phyloP scores from a whole-genome alignment of 2,888 invertebrate species.

The Hyppa rectilinea region DNA sequence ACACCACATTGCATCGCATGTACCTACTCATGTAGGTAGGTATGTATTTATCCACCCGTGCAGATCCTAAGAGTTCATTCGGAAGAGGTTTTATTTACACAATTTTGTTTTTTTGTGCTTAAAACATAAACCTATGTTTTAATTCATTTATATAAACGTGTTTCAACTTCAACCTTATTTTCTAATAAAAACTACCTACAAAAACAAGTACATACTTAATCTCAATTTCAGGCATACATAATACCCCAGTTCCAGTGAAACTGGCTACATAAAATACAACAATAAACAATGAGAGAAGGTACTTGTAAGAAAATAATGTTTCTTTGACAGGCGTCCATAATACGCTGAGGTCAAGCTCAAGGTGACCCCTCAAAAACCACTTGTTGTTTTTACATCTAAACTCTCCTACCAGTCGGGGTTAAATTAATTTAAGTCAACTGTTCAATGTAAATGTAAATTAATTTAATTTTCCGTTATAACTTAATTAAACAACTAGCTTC shows the following conservation, averaged over 20 bases:
- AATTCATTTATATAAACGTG: not conserved
- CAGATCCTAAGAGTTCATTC: not conserved
- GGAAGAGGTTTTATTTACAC: not conserved
- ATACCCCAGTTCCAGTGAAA: not conserved
- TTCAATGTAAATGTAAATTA: conserved; percentile 6
- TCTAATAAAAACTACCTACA: not conserved
- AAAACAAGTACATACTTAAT: too few relatives aligned
- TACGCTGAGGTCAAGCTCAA: conserved; percentile 30
- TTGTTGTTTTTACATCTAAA: conserved; percentile 16
- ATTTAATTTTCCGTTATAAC: not conserved
- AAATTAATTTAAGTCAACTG: conserved; percentile 12
- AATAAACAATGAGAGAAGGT: conserved; percentile 9
- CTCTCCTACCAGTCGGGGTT: not conserved
- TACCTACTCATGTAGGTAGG: conserved; percentile 26
- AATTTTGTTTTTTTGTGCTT: not conserved
- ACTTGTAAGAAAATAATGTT: conserved; percentile 11
- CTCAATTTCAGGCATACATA: not conserved
- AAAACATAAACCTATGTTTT: not conserved
- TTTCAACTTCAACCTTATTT: not conserved
- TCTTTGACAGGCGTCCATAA: not conserved
- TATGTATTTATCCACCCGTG: not conserved
- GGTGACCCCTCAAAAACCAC: conserved; percentile 17
- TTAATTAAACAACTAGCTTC: conserved; percentile 12
- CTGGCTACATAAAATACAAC: not conserved
- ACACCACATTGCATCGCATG: conserved; percentile 46